These are phyloP conservation scores for Anagrus nilaparvatae DNA, from an alignment of 1,140 invertebrate genomes.

Conservation along the genomic window DNA sequence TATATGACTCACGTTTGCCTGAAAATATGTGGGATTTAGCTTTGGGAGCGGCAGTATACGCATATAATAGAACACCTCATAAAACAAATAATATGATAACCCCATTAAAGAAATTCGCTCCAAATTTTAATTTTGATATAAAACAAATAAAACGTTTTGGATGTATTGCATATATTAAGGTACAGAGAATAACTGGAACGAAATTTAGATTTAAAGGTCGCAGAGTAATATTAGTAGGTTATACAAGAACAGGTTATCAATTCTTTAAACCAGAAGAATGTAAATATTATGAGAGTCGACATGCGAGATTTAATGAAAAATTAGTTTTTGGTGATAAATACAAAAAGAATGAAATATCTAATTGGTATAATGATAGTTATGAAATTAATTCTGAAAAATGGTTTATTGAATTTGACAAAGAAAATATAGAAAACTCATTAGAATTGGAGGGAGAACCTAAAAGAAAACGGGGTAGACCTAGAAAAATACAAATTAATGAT, in stretches of 20 bases:
- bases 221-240: conserved; percentile 12
- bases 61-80: conserved; percentile 23
- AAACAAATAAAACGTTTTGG: conserved; percentile 12
- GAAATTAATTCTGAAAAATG: too few species aligned
- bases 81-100: conserved; percentile 16
- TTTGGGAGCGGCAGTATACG: conserved; percentile 15
- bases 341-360: neutral
- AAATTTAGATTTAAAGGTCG: conserved; percentile 8
- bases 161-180: conserved; percentile 11
- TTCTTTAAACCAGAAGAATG: conserved; percentile 13
- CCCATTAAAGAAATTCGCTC: conserved; percentile 17
- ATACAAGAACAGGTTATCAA: conserved; percentile 16
- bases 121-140: conserved; percentile 9
- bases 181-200: conserved; percentile 8
- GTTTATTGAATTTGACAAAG: too few species aligned
- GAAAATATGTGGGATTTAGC: conserved; percentile 26
- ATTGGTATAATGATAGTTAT: too few species aligned
- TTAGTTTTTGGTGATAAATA: conserved; percentile 13
- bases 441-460: conserved; percentile 11
- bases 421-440: too few species aligned
- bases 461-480: conserved; percentile 10
- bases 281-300: conserved; percentile 14
- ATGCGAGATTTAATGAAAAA: conserved; percentile 19
- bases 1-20: conserved; percentile 21
- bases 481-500: conserved; percentile 2